A percentile compares a stretch with the other conserved stretches of the same genome.
Conservation (phyloP, 2,888 invertebrate species). For the Minunthozetes semirufus region DNA sequence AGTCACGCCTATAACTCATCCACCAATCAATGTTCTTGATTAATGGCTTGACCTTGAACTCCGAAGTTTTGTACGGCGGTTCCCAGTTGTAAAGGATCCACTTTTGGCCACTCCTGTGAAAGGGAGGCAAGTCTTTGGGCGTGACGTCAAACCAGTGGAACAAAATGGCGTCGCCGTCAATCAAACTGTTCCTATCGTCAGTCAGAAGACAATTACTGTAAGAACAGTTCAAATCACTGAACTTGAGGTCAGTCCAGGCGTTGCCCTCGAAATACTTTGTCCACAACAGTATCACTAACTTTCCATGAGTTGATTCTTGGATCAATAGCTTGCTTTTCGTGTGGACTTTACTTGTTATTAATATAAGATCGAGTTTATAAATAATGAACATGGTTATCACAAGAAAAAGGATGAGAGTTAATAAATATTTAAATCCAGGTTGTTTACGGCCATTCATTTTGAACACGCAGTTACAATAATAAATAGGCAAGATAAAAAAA, state of each 20-base stretch:
- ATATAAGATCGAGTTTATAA: too few species aligned
- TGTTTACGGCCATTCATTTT: too few species aligned
- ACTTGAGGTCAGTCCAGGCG: background rate
- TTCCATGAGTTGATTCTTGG: too few species aligned
- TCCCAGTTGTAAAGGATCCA: slow-evolving; percentile 41
- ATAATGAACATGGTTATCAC: too few species aligned
- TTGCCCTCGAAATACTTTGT: slow-evolving; percentile 8
- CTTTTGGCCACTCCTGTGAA: slow-evolving; percentile 22
- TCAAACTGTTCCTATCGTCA: slow-evolving; percentile 34
- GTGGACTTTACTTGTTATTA: too few species aligned
- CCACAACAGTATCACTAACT: background rate
- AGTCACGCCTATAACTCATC: slow-evolving; percentile 39
- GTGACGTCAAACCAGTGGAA: slow-evolving; percentile 40
- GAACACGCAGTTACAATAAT: too few species aligned
- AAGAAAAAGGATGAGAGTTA: too few species aligned
- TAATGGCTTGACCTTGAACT: background rate
- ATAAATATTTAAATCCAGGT: too few species aligned
- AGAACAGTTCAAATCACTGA: background rate
- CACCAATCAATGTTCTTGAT: slow-evolving; percentile 40
- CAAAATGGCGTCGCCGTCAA: slow-evolving; percentile 38
- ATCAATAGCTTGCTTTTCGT: too few species aligned
- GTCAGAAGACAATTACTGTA: slow-evolving; percentile 36
- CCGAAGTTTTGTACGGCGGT: slow-evolving; percentile 29
- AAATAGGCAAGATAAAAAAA: too few species aligned
- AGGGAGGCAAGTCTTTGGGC: slow-evolving; percentile 33